These are phyloP conservation scores for Cnemophilus loriae DNA, from an alignment of 2,113 vertebrate species.

Conservation along the genomic window DNA sequence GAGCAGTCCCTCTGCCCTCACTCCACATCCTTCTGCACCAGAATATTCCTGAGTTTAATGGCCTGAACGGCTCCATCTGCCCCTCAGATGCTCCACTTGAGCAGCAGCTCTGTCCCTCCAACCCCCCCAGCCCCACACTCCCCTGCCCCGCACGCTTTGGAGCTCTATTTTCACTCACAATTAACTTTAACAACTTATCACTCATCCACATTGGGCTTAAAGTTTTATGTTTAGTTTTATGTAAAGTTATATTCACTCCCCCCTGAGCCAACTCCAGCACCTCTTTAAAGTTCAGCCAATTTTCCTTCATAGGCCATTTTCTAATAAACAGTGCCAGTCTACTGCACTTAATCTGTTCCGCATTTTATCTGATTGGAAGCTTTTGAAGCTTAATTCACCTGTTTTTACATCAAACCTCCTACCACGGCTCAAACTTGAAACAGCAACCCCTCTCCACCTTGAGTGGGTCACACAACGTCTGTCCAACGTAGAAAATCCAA, in stretches of 20 bases:
- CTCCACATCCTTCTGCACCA: background rate
- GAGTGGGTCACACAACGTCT: background rate
- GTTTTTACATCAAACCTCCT: background rate
- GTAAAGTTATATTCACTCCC: slow-evolving; percentile 28
- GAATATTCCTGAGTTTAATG: background rate
- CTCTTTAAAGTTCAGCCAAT: slow-evolving; percentile 56
- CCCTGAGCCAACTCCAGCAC: background rate
- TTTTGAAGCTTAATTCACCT: slow-evolving; percentile 40
- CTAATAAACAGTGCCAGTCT: slow-evolving; percentile 21
- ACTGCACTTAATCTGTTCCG: background rate
- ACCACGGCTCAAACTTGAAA: background rate
- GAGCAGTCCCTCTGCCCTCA: background rate
- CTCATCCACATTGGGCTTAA: slow-evolving; percentile 37
- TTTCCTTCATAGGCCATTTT: slow-evolving; percentile 50
- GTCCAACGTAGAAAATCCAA: background rate
- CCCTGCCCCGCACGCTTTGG: background rate
- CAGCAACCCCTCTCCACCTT: background rate
- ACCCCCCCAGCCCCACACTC: background rate
- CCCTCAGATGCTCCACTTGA: background rate
- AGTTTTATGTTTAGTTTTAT: slow-evolving; percentile 49
- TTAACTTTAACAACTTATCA: slow-evolving; percentile 64
- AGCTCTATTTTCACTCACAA: slow-evolving; percentile 40
- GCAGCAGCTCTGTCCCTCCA: background rate
- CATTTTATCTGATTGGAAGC: slow-evolving; percentile 22
- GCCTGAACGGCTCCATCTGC: background rate